Conservation (phyloP, 2,113 vertebrate genomes). For the Brachypodius melanocephalos region DNA sequence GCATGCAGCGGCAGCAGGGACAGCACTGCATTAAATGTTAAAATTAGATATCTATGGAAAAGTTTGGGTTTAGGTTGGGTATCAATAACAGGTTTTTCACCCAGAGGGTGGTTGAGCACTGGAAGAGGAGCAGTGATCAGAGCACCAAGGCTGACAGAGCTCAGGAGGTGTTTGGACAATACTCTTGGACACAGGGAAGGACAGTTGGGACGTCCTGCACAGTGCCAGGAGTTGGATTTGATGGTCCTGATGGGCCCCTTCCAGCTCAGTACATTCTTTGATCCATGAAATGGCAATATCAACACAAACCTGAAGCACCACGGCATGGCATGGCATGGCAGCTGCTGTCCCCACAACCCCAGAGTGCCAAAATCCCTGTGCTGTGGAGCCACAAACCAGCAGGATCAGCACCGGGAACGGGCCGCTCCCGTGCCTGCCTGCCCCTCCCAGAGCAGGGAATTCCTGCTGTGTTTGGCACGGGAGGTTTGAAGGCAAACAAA, state of each 20-base stretch:
- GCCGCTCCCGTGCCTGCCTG: not conserved
- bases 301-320: not conserved
- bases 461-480: not conserved
- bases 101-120: not conserved
- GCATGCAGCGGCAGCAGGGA: accelerated
- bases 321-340: too few relatives aligned
- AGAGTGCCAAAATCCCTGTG: accelerated
- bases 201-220: not conserved
- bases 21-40: not conserved
- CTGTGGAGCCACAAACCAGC: accelerated
- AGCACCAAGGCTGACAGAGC: not conserved
- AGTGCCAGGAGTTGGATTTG: not conserved
- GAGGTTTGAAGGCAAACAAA: not conserved
- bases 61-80: not conserved
- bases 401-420: accelerated
- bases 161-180: not conserved
- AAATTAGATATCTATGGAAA: not conserved
- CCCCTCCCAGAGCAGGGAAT: accelerated
- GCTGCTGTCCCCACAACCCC: not conserved
- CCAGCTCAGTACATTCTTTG: not conserved
- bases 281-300: accelerated
- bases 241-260: not conserved
- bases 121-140: not conserved
- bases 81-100: not conserved
- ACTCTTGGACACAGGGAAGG: not conserved